Conservation (phyloP, 2,113 vertebrate species). For the Peromyscus maniculatus region DNA sequence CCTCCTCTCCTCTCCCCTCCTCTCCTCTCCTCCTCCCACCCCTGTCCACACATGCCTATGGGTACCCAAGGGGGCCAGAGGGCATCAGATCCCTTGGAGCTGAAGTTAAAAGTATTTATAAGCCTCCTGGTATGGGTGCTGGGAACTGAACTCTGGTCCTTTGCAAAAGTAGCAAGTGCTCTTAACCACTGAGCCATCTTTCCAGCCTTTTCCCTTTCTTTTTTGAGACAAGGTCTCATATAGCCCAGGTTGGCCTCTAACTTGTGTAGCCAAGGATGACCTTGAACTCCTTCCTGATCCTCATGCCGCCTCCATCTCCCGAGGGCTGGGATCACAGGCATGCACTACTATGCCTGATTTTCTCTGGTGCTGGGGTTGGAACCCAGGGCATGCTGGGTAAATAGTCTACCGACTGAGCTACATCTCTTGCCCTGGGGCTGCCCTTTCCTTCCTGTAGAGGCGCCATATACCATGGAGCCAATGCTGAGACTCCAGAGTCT, state of each 20-base stretch:
- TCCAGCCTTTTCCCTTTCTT: not conserved
- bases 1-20: no score
- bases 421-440: not conserved
- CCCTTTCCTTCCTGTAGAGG: not conserved
- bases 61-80: not conserved
- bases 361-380: not conserved
- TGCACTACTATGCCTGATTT: not conserved
- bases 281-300: not conserved
- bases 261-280: no score
- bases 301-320: not conserved
- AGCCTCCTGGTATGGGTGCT: not conserved
- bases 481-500: not conserved
- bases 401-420: not conserved
- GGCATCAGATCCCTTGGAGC: not conserved
- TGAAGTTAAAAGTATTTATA: not conserved
- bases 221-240: not conserved
- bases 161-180: not conserved
- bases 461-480: not conserved
- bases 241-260: not conserved
- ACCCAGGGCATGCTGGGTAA: not conserved
- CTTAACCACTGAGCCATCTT: not conserved
- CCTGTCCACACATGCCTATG: not conserved
- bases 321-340: not conserved
- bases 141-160: not conserved
- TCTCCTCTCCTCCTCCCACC: no score